Evolutionary conservation across 2,888 invertebrate species (phyloP), one percentile per base, ranked within the genome.

Genomic region (Lasioglossum vierecki): DNA sequence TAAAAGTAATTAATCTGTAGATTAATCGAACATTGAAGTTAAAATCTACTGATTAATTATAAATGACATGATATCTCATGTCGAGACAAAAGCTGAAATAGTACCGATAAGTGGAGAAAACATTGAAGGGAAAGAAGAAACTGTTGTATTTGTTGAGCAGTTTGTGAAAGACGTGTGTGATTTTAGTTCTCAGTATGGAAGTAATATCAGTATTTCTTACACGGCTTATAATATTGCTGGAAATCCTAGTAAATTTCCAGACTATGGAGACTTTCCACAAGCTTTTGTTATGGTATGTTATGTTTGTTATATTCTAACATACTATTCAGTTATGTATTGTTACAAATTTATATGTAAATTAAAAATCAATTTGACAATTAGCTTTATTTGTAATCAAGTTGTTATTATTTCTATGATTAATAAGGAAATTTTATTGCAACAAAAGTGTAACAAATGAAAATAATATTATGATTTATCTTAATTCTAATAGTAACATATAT

Each of bases 171-270:
- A 96, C 93, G 98, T 98, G 68, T 95, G 97, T 72, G 97, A 98
- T 94, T 98, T 98, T 94, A 98, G 98, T 94, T 98, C 98, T 0
- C 98, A 98, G 95, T 99, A 99, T 95, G 99, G 98, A 85, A 98
- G 97, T 94, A 97, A 97, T 95, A 97, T 97, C 86, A 98, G 98
- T 95, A 97, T 98, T 93, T 98, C 98, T 0, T 99, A 99, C 93
- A 97, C 98, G 5, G 98, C 98, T 8, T 96, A 97, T 78, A 99
- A 99, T 95, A 96, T 99, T 82, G 97, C 97, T 77, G 98, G 98
- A 13, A 97, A 97, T 91, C 98, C 98, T 18, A 97, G 97, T 44
- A 97, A 98, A 94, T 99, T 97, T 95, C 99, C 99, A 0, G 97
- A 97, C 87, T 98, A 98, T 95, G 99, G 99, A 30, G 99, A 99